Percentiles rank a stretch among this genome's conserved stretches.
phyloP scores from a whole-genome alignment of 2,113 vertebrate species.

The Syngnathus floridae region DNA sequence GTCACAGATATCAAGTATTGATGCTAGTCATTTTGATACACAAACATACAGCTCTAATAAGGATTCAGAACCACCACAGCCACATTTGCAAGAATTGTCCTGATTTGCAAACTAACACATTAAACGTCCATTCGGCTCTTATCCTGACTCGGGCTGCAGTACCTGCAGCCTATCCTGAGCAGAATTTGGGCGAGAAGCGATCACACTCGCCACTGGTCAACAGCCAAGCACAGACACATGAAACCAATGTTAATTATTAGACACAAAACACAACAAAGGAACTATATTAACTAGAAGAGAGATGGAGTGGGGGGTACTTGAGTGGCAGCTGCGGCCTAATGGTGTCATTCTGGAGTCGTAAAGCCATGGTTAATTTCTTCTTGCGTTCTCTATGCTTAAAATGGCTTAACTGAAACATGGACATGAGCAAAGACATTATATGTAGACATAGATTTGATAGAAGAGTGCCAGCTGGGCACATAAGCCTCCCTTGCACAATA shows the following conservation, averaged over 20 bases:
- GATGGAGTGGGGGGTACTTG: conserved; percentile 14
- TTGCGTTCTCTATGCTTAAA: conserved; percentile 5
- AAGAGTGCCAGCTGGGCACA: conserved; percentile 69
- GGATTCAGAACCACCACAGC: neutral
- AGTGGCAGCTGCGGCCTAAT: conserved; percentile 52
- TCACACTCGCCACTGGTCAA: neutral
- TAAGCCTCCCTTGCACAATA: conserved; percentile 70
- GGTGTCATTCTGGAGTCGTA: conserved; percentile 58
- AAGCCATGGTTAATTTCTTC: conserved; percentile 11
- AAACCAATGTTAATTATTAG: neutral
- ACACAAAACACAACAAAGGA: neutral
- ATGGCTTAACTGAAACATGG: conserved; percentile 9
- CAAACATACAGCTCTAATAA: neutral
- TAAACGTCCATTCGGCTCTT: neutral
- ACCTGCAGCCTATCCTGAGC: neutral
- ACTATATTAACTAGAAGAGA: neutral
- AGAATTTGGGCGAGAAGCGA: no score
- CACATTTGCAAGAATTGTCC: neutral
- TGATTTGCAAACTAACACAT: neutral
- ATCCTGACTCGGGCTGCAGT: no score
- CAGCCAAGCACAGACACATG: neutral
- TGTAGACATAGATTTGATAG: conserved; percentile 27
- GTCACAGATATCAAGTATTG: no score
- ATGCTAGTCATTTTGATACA: no score
- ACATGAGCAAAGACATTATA: conserved; percentile 10